Conservation (phyloP, 1,140 invertebrate genomes). For the Heliconius congener region DNA sequence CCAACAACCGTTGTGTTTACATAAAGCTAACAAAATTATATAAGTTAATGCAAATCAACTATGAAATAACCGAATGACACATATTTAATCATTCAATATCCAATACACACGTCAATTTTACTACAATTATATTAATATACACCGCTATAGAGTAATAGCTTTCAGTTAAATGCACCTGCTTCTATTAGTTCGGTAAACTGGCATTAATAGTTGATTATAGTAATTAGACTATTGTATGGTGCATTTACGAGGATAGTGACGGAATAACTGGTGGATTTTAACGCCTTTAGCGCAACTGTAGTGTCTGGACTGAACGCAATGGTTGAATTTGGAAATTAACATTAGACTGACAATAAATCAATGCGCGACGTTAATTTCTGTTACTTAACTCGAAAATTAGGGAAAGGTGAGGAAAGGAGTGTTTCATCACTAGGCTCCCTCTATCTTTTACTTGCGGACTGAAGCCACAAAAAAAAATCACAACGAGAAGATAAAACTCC, state of each 20-base stretch:
- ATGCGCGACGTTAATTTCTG: too few relatives aligned
- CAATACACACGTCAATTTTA: not conserved
- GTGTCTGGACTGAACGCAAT: too few relatives aligned
- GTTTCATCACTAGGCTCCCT: too few relatives aligned
- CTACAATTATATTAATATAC: slow-evolving; percentile 24
- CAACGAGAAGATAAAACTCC: slow-evolving; percentile 43
- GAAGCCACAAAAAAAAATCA: not conserved
- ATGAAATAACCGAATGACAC: not conserved
- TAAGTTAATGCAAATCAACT: too few relatives aligned
- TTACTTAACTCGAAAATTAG: too few relatives aligned
- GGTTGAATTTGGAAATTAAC: too few relatives aligned
- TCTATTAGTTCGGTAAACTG: slow-evolving; percentile 10
- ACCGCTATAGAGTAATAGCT: slow-evolving; percentile 7
- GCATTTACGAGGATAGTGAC: not conserved
- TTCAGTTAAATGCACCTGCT: slow-evolving; percentile 32
- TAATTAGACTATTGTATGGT: slow-evolving; percentile 3
- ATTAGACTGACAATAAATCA: too few relatives aligned
- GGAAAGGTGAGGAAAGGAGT: too few relatives aligned
- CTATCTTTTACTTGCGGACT: not conserved
- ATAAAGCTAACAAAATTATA: too few relatives aligned
- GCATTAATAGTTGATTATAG: slow-evolving; percentile 16
- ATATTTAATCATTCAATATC: not conserved
- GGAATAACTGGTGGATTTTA: not conserved
- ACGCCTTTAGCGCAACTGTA: not conserved
- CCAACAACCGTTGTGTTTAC: too few relatives aligned